Conservation (phyloP, 2,888 invertebrate species). For the Pristionchus entomophagus region DNA sequence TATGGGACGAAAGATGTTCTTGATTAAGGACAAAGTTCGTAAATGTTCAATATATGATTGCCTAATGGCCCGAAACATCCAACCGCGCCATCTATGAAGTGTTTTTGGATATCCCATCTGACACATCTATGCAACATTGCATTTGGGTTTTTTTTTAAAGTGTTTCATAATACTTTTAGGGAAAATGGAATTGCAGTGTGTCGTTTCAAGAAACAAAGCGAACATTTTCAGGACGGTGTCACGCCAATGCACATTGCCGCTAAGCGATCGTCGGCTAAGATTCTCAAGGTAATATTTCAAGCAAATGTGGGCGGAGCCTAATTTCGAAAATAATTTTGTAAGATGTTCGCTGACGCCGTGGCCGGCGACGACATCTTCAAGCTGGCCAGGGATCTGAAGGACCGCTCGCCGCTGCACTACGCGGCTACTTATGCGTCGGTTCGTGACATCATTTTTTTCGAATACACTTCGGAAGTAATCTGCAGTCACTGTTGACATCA, state of each 20-base stretch:
- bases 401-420: constrained; percentile 69
- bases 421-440: constrained; percentile 57
- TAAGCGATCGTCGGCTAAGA: constrained; percentile 58
- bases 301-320: background rate
- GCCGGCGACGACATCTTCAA: constrained; percentile 51
- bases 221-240: constrained; percentile 60
- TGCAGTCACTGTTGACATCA: too few species aligned
- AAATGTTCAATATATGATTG: background rate
- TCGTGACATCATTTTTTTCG: too few species aligned
- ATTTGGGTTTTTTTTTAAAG: background rate
- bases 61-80: too few species aligned
- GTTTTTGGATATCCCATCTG: too few species aligned
- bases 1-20: constrained; percentile 43
- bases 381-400: constrained; percentile 57
- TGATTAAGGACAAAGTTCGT: constrained; percentile 56
- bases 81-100: too few species aligned
- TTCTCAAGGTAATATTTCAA: constrained; percentile 58
- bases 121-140: too few species aligned
- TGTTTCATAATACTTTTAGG: too few species aligned
- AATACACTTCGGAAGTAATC: too few species aligned
- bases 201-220: too few species aligned
- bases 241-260: constrained; percentile 73
- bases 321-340: background rate
- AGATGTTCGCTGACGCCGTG: constrained; percentile 56
- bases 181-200: too few species aligned